Evolutionary conservation across 2,888 invertebrate species (phyloP).

Genomic region (Synergus gifuensis): DNA sequence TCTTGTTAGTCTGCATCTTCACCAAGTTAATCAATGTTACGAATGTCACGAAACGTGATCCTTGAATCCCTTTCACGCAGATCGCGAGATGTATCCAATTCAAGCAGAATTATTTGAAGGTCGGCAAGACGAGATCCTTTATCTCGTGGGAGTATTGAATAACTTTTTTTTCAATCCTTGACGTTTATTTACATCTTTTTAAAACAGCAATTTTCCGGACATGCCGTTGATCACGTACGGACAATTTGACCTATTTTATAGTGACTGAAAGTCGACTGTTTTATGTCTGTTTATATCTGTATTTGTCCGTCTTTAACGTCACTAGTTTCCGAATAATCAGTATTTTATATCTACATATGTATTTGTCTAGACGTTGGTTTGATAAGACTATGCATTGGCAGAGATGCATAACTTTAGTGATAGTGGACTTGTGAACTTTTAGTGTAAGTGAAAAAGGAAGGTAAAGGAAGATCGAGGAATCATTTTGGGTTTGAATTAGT

Average conservation of each 20-base stretch:
- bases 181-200: constrained; percentile 15
- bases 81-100: not conserved
- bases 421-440: not conserved
- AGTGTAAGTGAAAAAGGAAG: not conserved
- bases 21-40: not conserved
- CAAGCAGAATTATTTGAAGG: constrained; percentile 4
- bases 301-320: not conserved
- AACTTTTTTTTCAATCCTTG: not conserved
- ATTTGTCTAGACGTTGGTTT: not conserved
- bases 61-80: not conserved
- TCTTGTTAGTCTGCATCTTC: not conserved
- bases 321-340: constrained; percentile 13
- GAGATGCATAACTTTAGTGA: not conserved
- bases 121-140: not conserved
- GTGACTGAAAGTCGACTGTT: not conserved
- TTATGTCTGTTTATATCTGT: not conserved
- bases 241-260: constrained; percentile 5
- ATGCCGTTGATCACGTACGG: constrained; percentile 31
- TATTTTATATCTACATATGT: constrained; percentile 4
- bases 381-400: not conserved
- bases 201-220: not conserved
- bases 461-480: not conserved
- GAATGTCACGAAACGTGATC: not conserved
- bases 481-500: not conserved
- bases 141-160: not conserved